Evolutionary conservation across 2,888 invertebrate species (phyloP).

Genomic region (Laspeyria flexula): DNA sequence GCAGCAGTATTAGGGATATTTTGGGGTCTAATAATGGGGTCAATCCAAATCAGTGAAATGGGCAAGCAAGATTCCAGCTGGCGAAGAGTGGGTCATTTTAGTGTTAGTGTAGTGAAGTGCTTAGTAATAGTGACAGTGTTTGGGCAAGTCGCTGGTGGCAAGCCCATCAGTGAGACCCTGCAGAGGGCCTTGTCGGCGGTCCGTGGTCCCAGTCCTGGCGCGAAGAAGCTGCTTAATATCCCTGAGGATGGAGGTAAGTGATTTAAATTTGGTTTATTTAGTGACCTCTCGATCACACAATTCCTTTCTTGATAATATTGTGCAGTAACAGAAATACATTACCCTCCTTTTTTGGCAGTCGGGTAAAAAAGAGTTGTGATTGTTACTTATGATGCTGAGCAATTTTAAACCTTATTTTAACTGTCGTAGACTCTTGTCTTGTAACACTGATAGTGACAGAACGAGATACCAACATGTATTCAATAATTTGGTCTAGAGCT

Average conservation of each 20-base stretch:
- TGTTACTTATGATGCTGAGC: no score
- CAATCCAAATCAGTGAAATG: slow-evolving; percentile 36
- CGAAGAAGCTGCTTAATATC: slow-evolving; percentile 83
- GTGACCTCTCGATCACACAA: no score
- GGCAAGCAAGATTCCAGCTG: slow-evolving; percentile 69
- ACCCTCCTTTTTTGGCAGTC: no score
- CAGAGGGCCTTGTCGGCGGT: slow-evolving; percentile 83
- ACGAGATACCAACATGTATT: no score
- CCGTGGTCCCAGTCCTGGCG: slow-evolving; percentile 81
- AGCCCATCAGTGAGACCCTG: slow-evolving; percentile 84
- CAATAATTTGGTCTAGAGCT: no score
- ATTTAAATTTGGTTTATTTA: not conserved
- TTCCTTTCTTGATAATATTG: no score
- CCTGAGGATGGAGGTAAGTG: slow-evolving; percentile 84
- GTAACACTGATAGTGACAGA: no score
- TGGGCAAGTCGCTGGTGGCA: slow-evolving; percentile 62
- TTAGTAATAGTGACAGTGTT: slow-evolving; percentile 63
- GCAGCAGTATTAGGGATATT: slow-evolving; percentile 10
- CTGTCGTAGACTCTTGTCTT: no score
- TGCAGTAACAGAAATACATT: no score
- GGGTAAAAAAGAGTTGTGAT: no score
- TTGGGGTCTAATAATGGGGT: slow-evolving; percentile 38
- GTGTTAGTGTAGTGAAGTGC: slow-evolving; percentile 62
- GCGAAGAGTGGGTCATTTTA: slow-evolving; percentile 55
- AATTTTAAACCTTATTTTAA: no score